Conservation (phyloP, 1,140 invertebrate species). For the Patella vulgata region DNA sequence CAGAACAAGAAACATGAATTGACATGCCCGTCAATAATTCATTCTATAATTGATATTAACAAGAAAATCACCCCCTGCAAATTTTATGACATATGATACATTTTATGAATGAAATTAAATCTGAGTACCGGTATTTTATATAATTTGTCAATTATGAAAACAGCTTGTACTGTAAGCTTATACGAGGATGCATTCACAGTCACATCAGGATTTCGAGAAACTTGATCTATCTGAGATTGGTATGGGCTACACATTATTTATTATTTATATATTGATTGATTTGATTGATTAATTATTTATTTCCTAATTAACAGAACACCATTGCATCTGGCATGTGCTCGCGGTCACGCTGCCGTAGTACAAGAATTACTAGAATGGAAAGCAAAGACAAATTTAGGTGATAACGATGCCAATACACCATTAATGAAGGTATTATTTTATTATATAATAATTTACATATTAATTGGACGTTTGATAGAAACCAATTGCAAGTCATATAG, state of each 20-base stretch:
- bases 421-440: conserved; percentile 49
- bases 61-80: neutral
- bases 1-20: neutral
- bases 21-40: neutral
- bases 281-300: neutral
- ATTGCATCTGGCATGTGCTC: conserved; percentile 51
- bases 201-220: too few species aligned
- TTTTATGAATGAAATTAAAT: too few species aligned
- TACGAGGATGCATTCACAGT: too few species aligned
- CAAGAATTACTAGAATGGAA: conserved; percentile 56
- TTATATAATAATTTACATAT: neutral
- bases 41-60: neutral
- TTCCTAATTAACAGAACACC: conserved; percentile 52
- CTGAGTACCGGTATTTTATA: too few species aligned
- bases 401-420: conserved; percentile 52
- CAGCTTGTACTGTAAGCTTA: too few species aligned
- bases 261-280: too few species aligned
- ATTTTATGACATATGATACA: neutral
- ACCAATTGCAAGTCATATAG: neutral
- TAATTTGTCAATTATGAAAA: too few species aligned
- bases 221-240: too few species aligned
- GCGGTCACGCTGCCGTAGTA: conserved; percentile 47
- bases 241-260: too few species aligned
- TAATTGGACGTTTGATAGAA: neutral
- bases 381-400: conserved; percentile 48